phyloP scores from a whole-genome alignment of 2,113 vertebrate genomes.

The Hiodon tergisus region DNA sequence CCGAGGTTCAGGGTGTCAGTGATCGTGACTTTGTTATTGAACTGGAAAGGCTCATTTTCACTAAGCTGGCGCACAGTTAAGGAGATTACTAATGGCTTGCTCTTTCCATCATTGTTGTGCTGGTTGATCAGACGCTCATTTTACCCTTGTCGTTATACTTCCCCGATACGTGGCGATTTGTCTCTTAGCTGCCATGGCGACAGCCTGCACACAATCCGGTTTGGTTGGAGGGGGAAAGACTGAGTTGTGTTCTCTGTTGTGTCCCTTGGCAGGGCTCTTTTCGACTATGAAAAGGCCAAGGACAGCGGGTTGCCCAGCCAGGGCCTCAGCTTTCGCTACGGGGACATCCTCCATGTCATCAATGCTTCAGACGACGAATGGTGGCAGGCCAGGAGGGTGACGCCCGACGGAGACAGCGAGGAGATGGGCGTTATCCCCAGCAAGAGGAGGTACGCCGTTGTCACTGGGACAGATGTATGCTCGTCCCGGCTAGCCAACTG shows the following conservation, averaged over 20 bases:
- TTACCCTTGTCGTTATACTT: neutral
- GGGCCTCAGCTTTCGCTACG: constrained; percentile 91
- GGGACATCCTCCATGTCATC: constrained; percentile 93
- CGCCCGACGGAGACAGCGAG: constrained; percentile 86
- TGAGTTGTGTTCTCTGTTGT: neutral
- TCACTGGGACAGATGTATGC: neutral
- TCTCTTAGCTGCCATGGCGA: constrained; percentile 7
- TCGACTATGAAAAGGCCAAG: constrained; percentile 92
- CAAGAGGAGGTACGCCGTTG: constrained; percentile 78
- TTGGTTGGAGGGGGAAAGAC: neutral
- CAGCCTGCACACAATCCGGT: neutral
- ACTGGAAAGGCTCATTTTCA: neutral
- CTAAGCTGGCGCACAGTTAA: neutral
- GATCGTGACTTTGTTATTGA: neutral
- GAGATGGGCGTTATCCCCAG: constrained; percentile 98
- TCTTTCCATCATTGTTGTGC: neutral
- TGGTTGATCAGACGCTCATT: neutral
- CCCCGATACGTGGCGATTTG: neutral
- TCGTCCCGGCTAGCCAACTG: neutral
- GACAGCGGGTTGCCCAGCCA: constrained; percentile 96
- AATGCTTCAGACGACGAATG: constrained; percentile 94
- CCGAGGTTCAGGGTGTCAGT: neutral
- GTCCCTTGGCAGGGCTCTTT: constrained; percentile 73
- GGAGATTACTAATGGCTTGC: neutral
- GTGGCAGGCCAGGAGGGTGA: constrained; percentile 91